phyloP scores from a whole-genome alignment of 2,888 invertebrate genomes.

The Agonopterix alstromeriana region DNA sequence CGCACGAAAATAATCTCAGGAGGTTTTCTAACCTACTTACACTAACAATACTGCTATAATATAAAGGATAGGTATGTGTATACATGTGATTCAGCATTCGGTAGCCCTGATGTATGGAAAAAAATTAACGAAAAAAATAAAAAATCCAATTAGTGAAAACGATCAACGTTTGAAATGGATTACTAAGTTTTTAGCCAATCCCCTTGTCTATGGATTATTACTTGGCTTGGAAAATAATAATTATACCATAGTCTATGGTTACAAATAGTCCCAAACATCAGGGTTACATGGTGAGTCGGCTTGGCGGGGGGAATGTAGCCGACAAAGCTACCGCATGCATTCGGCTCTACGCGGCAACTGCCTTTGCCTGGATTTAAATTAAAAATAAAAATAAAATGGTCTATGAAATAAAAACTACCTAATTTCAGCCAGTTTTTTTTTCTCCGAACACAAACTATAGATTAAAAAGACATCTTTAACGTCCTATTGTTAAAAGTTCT shows the following conservation, averaged over 20 bases:
- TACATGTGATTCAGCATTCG: constrained; percentile 63
- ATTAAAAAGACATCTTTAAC: no score
- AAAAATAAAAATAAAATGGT: constrained; percentile 7
- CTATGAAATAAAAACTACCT: no score
- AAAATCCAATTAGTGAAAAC: neutral
- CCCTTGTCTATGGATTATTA: no score
- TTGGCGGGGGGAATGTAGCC: constrained; percentile 43
- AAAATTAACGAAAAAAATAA: neutral
- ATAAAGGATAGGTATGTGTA: constrained; percentile 56
- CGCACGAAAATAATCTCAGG: constrained; percentile 48
- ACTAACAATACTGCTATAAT: constrained; percentile 68
- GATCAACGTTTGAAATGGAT: no score
- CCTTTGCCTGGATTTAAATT: constrained; percentile 32
- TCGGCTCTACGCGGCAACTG: constrained; percentile 50
- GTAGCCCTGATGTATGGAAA: constrained; percentile 49
- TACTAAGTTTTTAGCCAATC: no score
- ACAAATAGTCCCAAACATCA: constrained; percentile 36
- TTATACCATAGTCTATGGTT: neutral
- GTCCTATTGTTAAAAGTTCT: no score
- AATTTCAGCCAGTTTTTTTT: no score
- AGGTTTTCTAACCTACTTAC: constrained; percentile 65
- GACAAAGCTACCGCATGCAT: constrained; percentile 69
- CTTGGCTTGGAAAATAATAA: no score
- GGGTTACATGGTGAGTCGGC: constrained; percentile 50
- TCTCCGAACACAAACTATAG: no score